A percentile compares a stretch with the other conserved stretches of the same genome.
Evolutionary conservation across 2,888 invertebrate genomes (phyloP).

Genomic region (Nomada goodeniana): DNA sequence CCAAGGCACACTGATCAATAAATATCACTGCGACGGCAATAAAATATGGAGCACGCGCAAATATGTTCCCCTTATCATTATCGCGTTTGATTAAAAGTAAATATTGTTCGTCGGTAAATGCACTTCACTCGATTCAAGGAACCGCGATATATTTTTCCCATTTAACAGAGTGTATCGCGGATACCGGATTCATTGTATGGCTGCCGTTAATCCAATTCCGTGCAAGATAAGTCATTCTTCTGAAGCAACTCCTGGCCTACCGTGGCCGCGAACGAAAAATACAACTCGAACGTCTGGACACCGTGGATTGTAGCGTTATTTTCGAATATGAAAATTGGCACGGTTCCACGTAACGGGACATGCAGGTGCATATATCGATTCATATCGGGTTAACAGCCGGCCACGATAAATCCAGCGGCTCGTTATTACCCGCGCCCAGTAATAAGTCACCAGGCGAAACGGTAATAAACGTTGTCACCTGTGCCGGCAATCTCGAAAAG

Average conservation of each 20-base stretch:
- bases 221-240: no score
- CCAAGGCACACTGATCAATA: no score
- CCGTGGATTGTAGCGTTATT: conserved; percentile 2
- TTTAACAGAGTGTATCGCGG: no score
- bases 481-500: conserved; percentile 21
- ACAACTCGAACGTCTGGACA: not conserved
- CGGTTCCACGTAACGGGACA: conserved; percentile 27
- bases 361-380: conserved; percentile 53
- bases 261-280: not conserved
- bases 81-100: no score
- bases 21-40: not conserved
- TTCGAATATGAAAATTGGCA: conserved; percentile 53
- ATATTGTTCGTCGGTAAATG: no score
- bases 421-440: conserved; percentile 58
- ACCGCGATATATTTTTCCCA: no score
- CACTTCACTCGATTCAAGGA: not conserved
- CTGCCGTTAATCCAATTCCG: no score
- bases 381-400: conserved; percentile 61
- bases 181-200: no score
- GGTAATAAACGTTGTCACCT: conserved; percentile 66
- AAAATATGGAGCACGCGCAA: not conserved
- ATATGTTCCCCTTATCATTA: no score
- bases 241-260: not conserved
- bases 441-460: conserved; percentile 64
- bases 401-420: conserved; percentile 57